Percentiles rank a stretch among this genome's conserved stretches.
Conservation (phyloP, 2,888 invertebrate species). For the Parelbella ahira region DNA sequence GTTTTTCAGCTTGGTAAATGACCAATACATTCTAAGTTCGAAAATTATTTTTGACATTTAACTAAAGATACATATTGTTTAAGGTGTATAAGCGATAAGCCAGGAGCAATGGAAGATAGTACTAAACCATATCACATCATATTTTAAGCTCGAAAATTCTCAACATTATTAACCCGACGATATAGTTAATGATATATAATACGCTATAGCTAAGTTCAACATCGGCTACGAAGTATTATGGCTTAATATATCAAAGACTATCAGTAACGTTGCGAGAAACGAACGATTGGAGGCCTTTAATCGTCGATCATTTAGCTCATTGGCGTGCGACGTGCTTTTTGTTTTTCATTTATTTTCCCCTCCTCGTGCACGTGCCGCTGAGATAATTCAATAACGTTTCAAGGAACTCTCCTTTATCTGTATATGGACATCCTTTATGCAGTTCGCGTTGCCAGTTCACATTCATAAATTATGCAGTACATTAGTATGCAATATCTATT, state of each 20-base stretch:
- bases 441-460: slow-evolving; percentile 22
- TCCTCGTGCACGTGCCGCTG: slow-evolving; percentile 20
- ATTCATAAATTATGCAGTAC: slow-evolving; percentile 25
- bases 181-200: no score
- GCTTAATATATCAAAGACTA: slow-evolving; percentile 8
- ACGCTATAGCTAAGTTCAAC: no score
- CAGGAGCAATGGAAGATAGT: no score
- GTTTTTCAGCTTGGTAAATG: no score
- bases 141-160: no score
- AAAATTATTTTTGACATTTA: no score
- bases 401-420: slow-evolving; percentile 23
- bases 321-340: slow-evolving; percentile 19
- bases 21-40: no score
- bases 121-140: no score
- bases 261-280: slow-evolving; percentile 6
- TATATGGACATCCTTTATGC: slow-evolving; percentile 25
- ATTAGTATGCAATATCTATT: slow-evolving; percentile 25
- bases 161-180: no score
- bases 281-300: slow-evolving; percentile 16
- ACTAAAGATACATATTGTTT: no score
- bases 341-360: slow-evolving; percentile 17
- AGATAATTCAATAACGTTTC: slow-evolving; percentile 25
- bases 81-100: no score
- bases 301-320: slow-evolving; percentile 22
- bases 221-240: slow-evolving; percentile 11